Evolutionary conservation across 2,888 invertebrate genomes (phyloP), one percentile per base, ranked within the genome.

Genomic region (Glaucopsyche alexis): DNA sequence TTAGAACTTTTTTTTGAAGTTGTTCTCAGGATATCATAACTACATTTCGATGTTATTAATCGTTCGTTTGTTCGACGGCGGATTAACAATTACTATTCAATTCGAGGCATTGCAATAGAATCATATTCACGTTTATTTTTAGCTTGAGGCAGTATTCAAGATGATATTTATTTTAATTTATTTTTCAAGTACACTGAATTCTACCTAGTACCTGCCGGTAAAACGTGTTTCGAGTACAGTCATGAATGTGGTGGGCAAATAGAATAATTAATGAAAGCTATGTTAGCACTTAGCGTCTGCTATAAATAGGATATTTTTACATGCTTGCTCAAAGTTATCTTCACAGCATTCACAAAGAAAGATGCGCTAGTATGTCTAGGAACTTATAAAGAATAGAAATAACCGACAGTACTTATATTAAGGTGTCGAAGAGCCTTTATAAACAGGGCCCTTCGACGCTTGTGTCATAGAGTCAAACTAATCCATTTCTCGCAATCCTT

Each of bases 231-330:
- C 1, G 6, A 60, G 60, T 13, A 13, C 16, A 55, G 16, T 16
- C 16, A 8, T 74, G 64, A 55, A 49, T 74, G 64, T 16, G 71
- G 52, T 66, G 69, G 60, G 67, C 72, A 73, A 74, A 74, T 29
- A 29, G 29, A 74, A 72, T 65, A 71, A 67, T 65, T 49, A 70
- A 19, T 11, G 4, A 60, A 60, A 29, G 55, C 19, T 19, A 60
- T 60, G 55, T 29, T 60, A 19, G 19, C 55, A 19, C 55, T 60
- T 60, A 19, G 11, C 55, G 55, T 19, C 55, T 60, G 55, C 6
- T 60, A 29, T 19, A 29, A 60, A 19, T 3, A 29, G 55, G 11
- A 60, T 19, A 19, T 60, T 60, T 60, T 60, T 60, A 60, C 16
- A 29, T 29, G 4, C 29, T 29, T 29, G 4, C 29, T 29, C n/a